Conservation (phyloP, 2,113 vertebrate genomes). For the Excalfactoria chinensis region DNA sequence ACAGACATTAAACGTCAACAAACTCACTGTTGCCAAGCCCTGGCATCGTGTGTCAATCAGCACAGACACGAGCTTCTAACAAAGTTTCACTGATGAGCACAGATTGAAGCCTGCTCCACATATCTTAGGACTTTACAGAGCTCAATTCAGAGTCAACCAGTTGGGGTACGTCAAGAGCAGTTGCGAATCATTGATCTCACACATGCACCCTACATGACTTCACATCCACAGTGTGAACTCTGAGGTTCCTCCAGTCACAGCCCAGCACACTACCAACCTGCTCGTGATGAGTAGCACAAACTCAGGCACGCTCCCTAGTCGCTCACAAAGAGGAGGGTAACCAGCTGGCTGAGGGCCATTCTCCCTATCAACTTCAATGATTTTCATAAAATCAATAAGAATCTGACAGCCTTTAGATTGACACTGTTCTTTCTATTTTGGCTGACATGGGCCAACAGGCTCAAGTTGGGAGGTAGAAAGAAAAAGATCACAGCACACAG, state of each 20-base stretch:
- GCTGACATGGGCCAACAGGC: not conserved
- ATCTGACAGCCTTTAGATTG: not conserved
- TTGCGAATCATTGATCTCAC: not conserved
- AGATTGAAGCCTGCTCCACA: not conserved
- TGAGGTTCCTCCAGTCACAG: not conserved
- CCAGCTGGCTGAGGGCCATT: not conserved
- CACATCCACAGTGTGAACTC: not conserved
- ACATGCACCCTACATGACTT: fast-evolving
- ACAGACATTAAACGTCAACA: not conserved
- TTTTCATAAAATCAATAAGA: not conserved
- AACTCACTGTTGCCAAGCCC: not conserved
- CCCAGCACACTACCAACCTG: fast-evolving
- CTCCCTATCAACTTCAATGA: not conserved
- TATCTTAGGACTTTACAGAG: not conserved
- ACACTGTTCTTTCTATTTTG: not conserved
- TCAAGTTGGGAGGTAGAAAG: not conserved
- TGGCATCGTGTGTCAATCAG: not conserved
- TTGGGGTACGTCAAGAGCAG: not conserved
- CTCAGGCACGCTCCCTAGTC: not conserved
- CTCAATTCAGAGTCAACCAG: not conserved
- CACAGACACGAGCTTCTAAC: not conserved
- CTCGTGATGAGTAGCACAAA: not conserved
- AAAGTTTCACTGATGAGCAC: not conserved
- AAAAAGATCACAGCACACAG: not conserved
- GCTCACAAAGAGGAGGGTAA: not conserved